Conservation (phyloP, 2,888 invertebrate genomes). For the Caenorhabditis sp. region DNA sequence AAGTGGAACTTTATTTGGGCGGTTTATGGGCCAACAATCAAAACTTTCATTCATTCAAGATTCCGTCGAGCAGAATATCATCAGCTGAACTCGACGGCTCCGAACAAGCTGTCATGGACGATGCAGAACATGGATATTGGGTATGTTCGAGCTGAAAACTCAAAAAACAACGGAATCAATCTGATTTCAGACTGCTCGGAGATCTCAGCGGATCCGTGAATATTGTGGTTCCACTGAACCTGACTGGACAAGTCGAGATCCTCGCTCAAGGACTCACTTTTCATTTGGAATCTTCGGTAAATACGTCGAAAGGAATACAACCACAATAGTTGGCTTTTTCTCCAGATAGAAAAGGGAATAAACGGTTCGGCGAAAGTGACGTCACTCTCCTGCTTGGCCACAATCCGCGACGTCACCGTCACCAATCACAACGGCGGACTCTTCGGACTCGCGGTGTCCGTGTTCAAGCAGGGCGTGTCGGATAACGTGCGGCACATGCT, state of each 20-base stretch:
- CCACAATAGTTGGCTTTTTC: no score
- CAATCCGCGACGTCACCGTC: conserved; percentile 64
- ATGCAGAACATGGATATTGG: conserved; percentile 71
- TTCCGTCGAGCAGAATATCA: conserved; percentile 66
- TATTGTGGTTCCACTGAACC: conserved; percentile 70
- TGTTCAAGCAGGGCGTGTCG: conserved; percentile 73
- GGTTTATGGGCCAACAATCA: no score
- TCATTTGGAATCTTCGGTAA: conserved; percentile 64
- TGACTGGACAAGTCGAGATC: conserved; percentile 71
- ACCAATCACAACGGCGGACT: conserved; percentile 73
- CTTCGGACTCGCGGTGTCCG: conserved; percentile 69
- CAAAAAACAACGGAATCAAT: no score
- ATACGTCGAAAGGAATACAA: no score
- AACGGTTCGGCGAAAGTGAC: conserved; percentile 66
- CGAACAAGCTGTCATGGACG: conserved; percentile 67
- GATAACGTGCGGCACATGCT: conserved; percentile 70
- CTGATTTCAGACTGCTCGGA: conserved; percentile 67
- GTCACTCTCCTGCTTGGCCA: conserved; percentile 61
- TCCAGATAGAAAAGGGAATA: conserved; percentile 60
- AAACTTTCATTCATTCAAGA: no score
- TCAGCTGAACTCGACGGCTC: conserved; percentile 65
- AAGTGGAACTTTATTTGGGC: no score
- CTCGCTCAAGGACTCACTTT: conserved; percentile 69
- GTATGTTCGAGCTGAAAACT: no score
- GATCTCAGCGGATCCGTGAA: conserved; percentile 68